A percentile compares a stretch with the other conserved stretches of the same genome.
phyloP scores from a whole-genome alignment of 2,888 invertebrate genomes.

The Plusia festucae region DNA sequence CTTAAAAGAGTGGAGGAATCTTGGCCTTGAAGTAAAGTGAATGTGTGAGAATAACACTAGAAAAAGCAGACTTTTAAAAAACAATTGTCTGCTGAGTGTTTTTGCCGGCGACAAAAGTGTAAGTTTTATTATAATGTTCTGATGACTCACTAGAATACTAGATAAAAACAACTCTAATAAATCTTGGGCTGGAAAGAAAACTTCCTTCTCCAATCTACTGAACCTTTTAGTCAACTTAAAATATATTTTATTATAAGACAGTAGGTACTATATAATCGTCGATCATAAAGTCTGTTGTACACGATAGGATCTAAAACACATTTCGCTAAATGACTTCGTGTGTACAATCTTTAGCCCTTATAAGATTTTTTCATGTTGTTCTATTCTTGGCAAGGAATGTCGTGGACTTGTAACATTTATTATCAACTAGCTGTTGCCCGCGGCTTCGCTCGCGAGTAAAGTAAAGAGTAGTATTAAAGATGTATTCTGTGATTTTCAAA shows the following conservation, averaged over 20 bases:
- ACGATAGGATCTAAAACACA: slow-evolving; percentile 53
- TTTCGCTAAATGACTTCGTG: slow-evolving; percentile 52
- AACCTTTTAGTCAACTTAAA: slow-evolving; percentile 28
- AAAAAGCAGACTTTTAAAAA: too few relatives aligned
- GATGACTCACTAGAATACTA: background rate
- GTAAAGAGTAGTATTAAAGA: too few relatives aligned
- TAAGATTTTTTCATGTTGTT: slow-evolving; percentile 39
- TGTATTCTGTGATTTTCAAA: too few relatives aligned
- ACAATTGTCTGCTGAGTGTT: background rate
- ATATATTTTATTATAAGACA: slow-evolving; percentile 24
- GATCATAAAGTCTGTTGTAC: slow-evolving; percentile 47
- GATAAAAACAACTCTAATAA: too few relatives aligned
- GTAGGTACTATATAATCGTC: slow-evolving; percentile 47
- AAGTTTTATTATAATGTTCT: background rate
- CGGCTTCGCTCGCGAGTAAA: too few relatives aligned
- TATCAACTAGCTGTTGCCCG: too few relatives aligned
- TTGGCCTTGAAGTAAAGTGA: too few relatives aligned
- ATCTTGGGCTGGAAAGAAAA: too few relatives aligned
- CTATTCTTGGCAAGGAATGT: slow-evolving; percentile 25
- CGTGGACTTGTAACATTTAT: slow-evolving; percentile 27
- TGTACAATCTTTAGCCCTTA: slow-evolving; percentile 49
- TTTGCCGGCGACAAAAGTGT: background rate
- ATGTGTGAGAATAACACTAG: too few relatives aligned
- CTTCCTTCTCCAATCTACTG: slow-evolving; percentile 15
- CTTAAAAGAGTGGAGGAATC: too few relatives aligned